These are phyloP conservation scores for Magallana gigas DNA, from an alignment of 1,140 invertebrate genomes.

Conservation along the genomic window DNA sequence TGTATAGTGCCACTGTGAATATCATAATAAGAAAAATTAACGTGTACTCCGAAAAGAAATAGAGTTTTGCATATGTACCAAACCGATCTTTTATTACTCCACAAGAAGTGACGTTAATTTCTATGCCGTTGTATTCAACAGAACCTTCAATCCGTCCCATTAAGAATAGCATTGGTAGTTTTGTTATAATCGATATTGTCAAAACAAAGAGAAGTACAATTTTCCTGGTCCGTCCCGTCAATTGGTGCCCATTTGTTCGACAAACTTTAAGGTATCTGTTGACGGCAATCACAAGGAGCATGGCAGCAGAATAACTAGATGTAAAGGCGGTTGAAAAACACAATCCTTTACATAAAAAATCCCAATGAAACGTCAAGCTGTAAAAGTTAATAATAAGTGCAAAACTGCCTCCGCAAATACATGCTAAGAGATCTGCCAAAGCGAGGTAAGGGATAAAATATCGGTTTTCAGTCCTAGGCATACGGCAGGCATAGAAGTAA, in stretches of 20 bases:
- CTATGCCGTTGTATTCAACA: background rate
- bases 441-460: constrained; percentile 54
- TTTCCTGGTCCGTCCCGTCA: background rate
- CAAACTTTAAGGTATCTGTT: constrained; percentile 56
- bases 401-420: too few relatives aligned
- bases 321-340: constrained; percentile 46
- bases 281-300: constrained; percentile 48
- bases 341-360: constrained; percentile 46
- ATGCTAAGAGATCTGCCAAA: constrained; percentile 25
- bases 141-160: background rate
- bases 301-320: constrained; percentile 36
- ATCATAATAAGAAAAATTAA: background rate
- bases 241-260: constrained; percentile 37
- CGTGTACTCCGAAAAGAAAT: background rate
- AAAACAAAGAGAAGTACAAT: background rate
- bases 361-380: constrained; percentile 34
- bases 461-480: constrained; percentile 42
- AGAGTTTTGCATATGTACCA: background rate
- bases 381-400: constrained; percentile 44
- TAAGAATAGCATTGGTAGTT: background rate
- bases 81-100: background rate
- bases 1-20: constrained; percentile 7
- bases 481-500: constrained; percentile 43
- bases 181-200: background rate
- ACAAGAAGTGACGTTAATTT: background rate